Base-by-base conservation (phyloP, 64 coral and sea anemone species). In the Acropora yongei region DNA sequence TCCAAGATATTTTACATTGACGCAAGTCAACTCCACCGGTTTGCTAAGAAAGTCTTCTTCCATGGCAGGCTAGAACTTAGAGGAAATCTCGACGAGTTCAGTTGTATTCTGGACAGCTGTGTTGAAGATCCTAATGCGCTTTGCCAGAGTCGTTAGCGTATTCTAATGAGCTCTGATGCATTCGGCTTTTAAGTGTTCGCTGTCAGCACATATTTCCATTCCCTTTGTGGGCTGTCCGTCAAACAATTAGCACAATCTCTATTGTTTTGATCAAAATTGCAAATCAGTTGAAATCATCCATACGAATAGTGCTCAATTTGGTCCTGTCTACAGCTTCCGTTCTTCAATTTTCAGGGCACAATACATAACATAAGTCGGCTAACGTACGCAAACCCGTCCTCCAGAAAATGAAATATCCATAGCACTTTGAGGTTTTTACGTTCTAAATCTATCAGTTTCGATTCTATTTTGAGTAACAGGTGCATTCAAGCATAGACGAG, bases 1-100 rank as follows among this genome's bases (percentile, higher is more conserved):
- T 3, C 91, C 91, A 9, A 93, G 20, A 73, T 93, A 93, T 1
- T 93, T 87, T 3, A 85, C 82, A 40, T 57, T 86, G 60, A 63
- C 16, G 60, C 91, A 93, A 5, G 61, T 49, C 4, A 85, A 85
- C 19, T 85, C 82, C 43, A 8, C 41, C 42, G 82, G 82, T 13
- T 85, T 68, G 42, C 2, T 46, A 48, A 77, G 6, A 0, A n/a
- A 44, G 6, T 6, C 18, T 12, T 85, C 82, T 30, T 30, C 30
- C 30, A 30, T 30, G 30, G 30, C 82, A 85, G 68, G 5, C 51
- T 55, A 55, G 10, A 55, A 55, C 51, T 55, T 55, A 5, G 51
- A 55, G 5, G 51, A 55, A 55, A 55, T 55, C 51, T 7, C 51
- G 1, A 10, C 51, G 30, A 30, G 30, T 55, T 1, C 1, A 48